phyloP scores from a whole-genome alignment of 2,797 vertebrate species.

The Gephyroberyx darwinii region DNA sequence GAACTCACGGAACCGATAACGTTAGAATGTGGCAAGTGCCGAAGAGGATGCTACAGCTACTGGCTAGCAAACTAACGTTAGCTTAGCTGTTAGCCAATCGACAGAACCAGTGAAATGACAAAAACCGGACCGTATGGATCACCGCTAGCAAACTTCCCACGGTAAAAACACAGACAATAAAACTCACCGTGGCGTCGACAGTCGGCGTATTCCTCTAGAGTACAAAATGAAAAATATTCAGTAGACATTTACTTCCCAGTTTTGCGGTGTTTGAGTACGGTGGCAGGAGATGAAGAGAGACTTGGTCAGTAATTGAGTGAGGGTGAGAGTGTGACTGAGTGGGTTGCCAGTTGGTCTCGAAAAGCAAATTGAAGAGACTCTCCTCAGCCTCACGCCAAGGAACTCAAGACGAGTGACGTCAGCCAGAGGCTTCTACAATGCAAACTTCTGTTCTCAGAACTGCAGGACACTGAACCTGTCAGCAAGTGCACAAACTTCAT shows the following conservation, averaged over 20 bases:
- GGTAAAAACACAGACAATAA: not conserved
- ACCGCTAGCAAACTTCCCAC: conserved; percentile 22
- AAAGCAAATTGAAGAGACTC: conserved; percentile 82
- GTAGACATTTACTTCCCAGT: conserved; percentile 46
- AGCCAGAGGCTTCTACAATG: conserved; percentile 67
- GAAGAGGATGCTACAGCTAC: not conserved
- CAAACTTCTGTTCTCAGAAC: conserved; percentile 52
- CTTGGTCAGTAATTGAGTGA: conserved; percentile 55
- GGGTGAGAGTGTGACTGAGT: conserved; percentile 55
- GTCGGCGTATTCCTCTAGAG: conserved; percentile 29
- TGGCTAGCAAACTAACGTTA: conserved; percentile 31
- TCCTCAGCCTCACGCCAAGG: conserved; percentile 82
- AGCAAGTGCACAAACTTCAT: conserved; percentile 17
- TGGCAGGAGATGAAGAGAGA: conserved; percentile 38
- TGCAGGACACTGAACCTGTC: conserved; percentile 12
- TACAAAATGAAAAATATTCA: not conserved
- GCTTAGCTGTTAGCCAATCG: conserved; percentile 60
- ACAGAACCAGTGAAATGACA: conserved; percentile 26
- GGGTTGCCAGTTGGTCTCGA: conserved; percentile 73
- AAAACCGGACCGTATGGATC: conserved; percentile 22
- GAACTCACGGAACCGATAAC: not conserved
- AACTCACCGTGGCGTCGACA: conserved; percentile 60
- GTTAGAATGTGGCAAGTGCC: conserved; percentile 2
- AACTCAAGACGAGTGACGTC: conserved; percentile 86
- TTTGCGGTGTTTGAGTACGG: conserved; percentile 33